Evolutionary conservation across 2,113 vertebrate species (phyloP), one percentile per base, ranked within the genome.

Genomic region (Machaerirhynchus nigripectus): DNA sequence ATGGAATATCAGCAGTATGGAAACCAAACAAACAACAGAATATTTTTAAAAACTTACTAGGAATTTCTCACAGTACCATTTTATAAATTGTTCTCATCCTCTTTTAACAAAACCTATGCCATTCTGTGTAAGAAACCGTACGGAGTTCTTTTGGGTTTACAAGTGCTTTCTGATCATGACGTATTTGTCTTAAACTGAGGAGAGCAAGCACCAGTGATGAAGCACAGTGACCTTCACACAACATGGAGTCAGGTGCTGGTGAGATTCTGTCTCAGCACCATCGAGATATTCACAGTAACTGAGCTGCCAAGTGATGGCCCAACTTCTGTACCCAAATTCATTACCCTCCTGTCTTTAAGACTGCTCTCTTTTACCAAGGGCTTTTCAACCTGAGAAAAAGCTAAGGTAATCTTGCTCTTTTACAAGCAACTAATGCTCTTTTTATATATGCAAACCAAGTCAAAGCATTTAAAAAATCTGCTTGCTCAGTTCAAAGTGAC

Each of bases 301-400:
- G 68, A 91, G 96, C 86, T 50, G 73, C 42, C 46, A 93, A 50
- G n/a, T 61, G 92, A 97, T 89, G 73, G 86, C 92, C 84, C 80
- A 69, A 67, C 22, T 90, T 61, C 57, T 95, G 57, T n/a, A 57
- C 49, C 80, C 56, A 89, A 92, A 94, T 65, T 35, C 4, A n/a
- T 85, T 35, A 27, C 52, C 53, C 49, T 68, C 40, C 24, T 40
- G 22, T 61, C 67, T 75, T 63, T 35, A 13, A 87, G 20, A 73
- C 8, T 15, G 46, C 17, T 65, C 35, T 78, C 70, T 79, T 81
- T 52, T 33, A 47, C 27, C 57, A 84, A 49, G 18, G 2, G 7
- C 3, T 68, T 82, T 89, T 79, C 50, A 73, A 44, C 21, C 33
- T 30, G 18, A 42, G 57, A 78, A 68, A 88, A 83, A 87, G 4